phyloP scores from a whole-genome alignment of 1,140 invertebrate species.

The Papilio helenus region DNA sequence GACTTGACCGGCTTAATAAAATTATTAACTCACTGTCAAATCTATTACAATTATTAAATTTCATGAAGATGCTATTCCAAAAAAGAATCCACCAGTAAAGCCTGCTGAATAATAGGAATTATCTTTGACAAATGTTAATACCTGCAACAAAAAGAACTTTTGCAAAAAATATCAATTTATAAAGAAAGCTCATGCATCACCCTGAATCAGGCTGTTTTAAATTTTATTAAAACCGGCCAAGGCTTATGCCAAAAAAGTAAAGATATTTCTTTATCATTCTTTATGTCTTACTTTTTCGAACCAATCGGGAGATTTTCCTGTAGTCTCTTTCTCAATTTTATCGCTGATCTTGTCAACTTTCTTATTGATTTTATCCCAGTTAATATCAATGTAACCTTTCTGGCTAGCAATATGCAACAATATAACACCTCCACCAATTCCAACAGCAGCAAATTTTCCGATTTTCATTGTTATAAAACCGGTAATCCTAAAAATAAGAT shows the following conservation, averaged over 20 bases:
- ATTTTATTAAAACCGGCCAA: constrained; percentile 44
- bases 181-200: constrained; percentile 7
- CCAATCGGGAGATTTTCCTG: constrained; percentile 87
- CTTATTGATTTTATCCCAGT: constrained; percentile 94
- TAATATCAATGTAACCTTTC: constrained; percentile 95
- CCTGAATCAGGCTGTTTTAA: neutral
- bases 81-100: constrained; percentile 93
- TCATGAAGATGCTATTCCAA: constrained; percentile 87
- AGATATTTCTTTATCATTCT: neutral
- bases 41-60: constrained; percentile 50
- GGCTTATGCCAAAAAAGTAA: neutral
- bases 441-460: constrained; percentile 94
- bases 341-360: constrained; percentile 92
- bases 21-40: constrained; percentile 46
- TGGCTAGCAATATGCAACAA: constrained; percentile 95
- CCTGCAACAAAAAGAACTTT: constrained; percentile 85
- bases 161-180: constrained; percentile 44
- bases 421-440: constrained; percentile 94
- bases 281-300: constrained; percentile 89
- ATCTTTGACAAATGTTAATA: constrained; percentile 87
- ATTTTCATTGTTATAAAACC: constrained; percentile 96
- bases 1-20: constrained; percentile 36
- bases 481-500: constrained; percentile 87
- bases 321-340: constrained; percentile 91
- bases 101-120: constrained; percentile 91